Evolutionary conservation across 2,888 invertebrate genomes (phyloP).

Genomic region (Scrobipalpa costella): DNA sequence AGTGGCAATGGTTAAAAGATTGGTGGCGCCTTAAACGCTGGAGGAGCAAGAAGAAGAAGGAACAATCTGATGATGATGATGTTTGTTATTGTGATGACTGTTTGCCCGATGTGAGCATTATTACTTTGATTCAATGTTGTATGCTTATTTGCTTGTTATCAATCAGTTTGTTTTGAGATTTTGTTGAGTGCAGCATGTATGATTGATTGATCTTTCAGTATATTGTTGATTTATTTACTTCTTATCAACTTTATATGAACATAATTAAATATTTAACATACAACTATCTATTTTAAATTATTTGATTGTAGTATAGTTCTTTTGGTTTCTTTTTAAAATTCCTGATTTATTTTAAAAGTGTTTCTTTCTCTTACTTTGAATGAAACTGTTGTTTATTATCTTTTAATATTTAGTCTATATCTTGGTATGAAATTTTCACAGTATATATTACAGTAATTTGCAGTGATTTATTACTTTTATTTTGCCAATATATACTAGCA

Average conservation of each 20-base stretch:
- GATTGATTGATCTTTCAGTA: neutral
- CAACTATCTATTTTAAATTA: neutral
- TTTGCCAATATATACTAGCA: neutral
- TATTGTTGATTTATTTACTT: neutral
- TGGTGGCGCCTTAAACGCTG: conserved; percentile 90
- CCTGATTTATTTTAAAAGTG: neutral
- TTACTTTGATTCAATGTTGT: conserved; percentile 1
- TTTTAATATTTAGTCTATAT: too few species aligned
- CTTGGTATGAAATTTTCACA: too few species aligned
- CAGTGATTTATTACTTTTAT: neutral
- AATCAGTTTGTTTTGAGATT: conserved; percentile 5
- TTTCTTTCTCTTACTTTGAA: neutral
- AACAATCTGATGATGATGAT: conserved; percentile 79
- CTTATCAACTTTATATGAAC: neutral
- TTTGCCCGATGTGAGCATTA: conserved; percentile 76
- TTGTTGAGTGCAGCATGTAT: neutral
- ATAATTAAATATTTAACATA: neutral
- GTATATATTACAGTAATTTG: neutral
- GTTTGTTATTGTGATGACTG: conserved; percentile 90
- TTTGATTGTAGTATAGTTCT: neutral
- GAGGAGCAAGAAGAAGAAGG: conserved; percentile 80
- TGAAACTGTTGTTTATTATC: neutral
- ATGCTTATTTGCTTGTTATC: conserved; percentile 12
- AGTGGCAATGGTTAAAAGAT: conserved; percentile 90
- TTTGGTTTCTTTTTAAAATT: neutral